Evolutionary conservation across 2,888 invertebrate genomes (phyloP), one percentile per base, ranked within the genome.

Genomic region (Patella caerulea): DNA sequence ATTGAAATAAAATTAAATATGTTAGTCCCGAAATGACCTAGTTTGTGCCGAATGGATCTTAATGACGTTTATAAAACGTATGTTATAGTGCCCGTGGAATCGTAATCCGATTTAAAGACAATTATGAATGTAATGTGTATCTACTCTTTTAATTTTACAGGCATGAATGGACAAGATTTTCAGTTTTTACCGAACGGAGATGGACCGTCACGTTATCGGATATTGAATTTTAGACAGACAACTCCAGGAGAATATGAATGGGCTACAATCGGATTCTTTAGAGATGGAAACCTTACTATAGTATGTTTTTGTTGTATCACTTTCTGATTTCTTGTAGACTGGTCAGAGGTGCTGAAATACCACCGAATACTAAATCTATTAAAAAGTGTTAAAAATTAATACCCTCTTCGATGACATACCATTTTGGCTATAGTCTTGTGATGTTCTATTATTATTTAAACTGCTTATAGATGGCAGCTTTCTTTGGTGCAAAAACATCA

Each of bases 151-250:
- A n/a, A 70, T 19, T 54, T 53, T 85, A 4, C 91, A 97, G 98
- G 98, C 88, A 92, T 98, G 53, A 96, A 96, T 85, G 96, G 96
- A 0, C 97, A 97, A 91, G 94, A 95, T 89, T 98, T 98, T 92
- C 77, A 80, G 85, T 98, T 98, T 92, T 96, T 97, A 91, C 93
- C 93, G 86, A 90, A 89, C 74, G 97, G 98, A 0, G 98, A 98
- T 88, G 98, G 98, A 0, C 98, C 98, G 0, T 97, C 98, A 0
- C 94, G 98, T 70, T 98, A 98, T 93, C 96, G 97, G 91, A 98
- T 98, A 85, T 95, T 98, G 80, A 98, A 98, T 92, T 98, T 98
- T 93, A 96, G 97, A 91, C 96, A 88, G 72, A 85, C 80, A 0
- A 55, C 77, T 1, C 81, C 76, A 11, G 89, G 89, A 1, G 73